Base-by-base conservation (phyloP, 2,113 vertebrate genomes). In the Solea senegalensis region DNA sequence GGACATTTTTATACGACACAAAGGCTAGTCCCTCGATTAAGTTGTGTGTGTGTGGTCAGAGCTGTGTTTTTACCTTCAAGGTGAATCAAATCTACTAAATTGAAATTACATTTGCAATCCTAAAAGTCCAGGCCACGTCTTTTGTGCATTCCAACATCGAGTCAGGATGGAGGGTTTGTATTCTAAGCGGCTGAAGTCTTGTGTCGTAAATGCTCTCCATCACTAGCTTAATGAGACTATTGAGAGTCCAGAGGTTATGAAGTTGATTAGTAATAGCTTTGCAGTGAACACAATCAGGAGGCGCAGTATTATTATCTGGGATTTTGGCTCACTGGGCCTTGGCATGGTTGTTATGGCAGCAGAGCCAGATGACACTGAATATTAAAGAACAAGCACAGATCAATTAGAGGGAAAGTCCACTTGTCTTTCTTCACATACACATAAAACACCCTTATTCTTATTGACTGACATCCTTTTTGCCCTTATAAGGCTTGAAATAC, bases 261-360 rank as follows among this genome's bases (percentile, higher is more conserved):
- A 73, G 54, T 70, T 83, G 74, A 80, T 85, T 75, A 82, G 68
- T 88, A 82, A 88, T 80, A 11, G n/a, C 64, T 59, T 83, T 52
- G 56, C 83, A 81, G 70, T 69, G 50, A 81, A 80, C 80, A 14
- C 87, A 51, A 78, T 69, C 15, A 71, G 26, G 15, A 60, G 74
- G 65, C 13, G 39, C 77, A 80, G 73, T 41, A 56, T 39, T 45
- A 0, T 21, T 61, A 16, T 75, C 81, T 57, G 51, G 46, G 66
- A 69, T 83, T 59, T 77, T 77, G 10, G 66, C 69, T 62, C 49
- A 7, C 57, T 55, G 40, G 26, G 50, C 60, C 72, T 74, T 65
- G 65, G 59, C 55, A 26, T 44, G 28, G 60, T 52, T 84, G 55
- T 78, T 60, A 44, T 68, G 12, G 48, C 14, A 39, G 62, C 50